Conservation (phyloP, 1,140 invertebrate species). For the Paracyclopina nana region DNA sequence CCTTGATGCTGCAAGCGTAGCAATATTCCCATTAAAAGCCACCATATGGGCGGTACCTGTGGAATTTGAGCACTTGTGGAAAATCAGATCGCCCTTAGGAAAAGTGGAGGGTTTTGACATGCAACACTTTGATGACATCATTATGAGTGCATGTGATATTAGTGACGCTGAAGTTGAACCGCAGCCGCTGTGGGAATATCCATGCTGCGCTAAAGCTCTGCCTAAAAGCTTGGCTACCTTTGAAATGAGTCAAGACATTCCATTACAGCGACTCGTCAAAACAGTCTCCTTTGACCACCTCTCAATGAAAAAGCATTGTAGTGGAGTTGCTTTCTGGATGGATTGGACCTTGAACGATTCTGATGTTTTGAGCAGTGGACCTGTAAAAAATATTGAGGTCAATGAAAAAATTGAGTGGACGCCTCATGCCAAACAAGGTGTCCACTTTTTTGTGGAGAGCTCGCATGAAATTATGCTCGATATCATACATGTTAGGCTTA, state of each 20-base stretch:
- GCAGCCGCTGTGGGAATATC: constrained; percentile 35
- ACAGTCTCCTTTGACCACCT: background rate
- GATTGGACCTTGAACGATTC: background rate
- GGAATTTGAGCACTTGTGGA: constrained; percentile 31
- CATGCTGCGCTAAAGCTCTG: constrained; percentile 24
- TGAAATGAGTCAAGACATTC: constrained; percentile 19
- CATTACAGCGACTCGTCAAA: background rate
- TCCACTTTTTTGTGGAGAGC: background rate
- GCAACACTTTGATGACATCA: constrained; percentile 30
- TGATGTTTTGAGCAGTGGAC: background rate
- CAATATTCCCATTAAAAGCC: constrained; percentile 24
- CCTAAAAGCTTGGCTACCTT: constrained; percentile 21
- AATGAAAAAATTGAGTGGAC: background rate
- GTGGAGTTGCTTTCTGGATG: constrained; percentile 1
- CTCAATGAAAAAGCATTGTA: background rate
- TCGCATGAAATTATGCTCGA: background rate
- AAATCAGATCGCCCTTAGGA: constrained; percentile 30
- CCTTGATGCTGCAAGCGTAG: constrained; percentile 6
- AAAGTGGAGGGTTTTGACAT: constrained; percentile 32
- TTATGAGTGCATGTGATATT: constrained; percentile 26
- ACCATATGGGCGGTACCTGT: constrained; percentile 27
- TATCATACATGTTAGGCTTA: background rate
- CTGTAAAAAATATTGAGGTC: background rate
- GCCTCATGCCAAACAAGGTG: background rate
- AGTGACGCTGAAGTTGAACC: constrained; percentile 29